Evolutionary conservation across 2,113 vertebrate species (phyloP), one percentile per base, ranked within the genome.

Genomic region (Baryphthengus martii): DNA sequence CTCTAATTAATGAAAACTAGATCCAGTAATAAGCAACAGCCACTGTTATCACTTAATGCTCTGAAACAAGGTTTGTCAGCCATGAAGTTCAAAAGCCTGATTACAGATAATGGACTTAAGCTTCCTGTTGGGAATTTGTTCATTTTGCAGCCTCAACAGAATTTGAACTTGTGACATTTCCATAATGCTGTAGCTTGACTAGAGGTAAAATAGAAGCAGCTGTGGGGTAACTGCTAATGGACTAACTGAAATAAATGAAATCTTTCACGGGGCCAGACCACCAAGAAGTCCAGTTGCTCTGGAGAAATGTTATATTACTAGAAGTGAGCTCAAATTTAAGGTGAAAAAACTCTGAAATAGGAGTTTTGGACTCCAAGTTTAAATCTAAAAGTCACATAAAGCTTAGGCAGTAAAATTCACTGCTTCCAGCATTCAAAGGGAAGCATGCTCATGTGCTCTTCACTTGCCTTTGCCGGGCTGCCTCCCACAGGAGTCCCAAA

Each of bases 1-100:
- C 52, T 90, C 65, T 71, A 96, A 97, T 95, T 96, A 97, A 95
- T 92, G 86, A 94, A 94, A 96, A 94, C 77, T 90, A 84, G 88
- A 93, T 85, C 55, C 63, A 76, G 58, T 58, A 95, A 96, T 79
- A 83, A 10, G 59, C 45, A 84, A 61, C 72, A 81, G 68, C 72
- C 7, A 0, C 35, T 83, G 75, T 50, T 94, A 85, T 85, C 85
- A 83, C 71, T 85, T 91, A 93, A 74, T 59, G 33, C 39, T 92
- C 83, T 86, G 88, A 93, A 88, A 80, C 0, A 6, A 70, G 52
- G 29, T 90, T 88, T 96, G 65, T 68, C 75, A 92, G 73, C 75
- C 82, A 81, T 35, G 39, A 84, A 91, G 93, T 94, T 94, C 85
- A 93, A 93, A 77, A 70, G 40, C 81, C 84, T 93, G 93, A 95